phyloP scores from a whole-genome alignment of 2,888 invertebrate genomes.

The Drosophila atripex region DNA sequence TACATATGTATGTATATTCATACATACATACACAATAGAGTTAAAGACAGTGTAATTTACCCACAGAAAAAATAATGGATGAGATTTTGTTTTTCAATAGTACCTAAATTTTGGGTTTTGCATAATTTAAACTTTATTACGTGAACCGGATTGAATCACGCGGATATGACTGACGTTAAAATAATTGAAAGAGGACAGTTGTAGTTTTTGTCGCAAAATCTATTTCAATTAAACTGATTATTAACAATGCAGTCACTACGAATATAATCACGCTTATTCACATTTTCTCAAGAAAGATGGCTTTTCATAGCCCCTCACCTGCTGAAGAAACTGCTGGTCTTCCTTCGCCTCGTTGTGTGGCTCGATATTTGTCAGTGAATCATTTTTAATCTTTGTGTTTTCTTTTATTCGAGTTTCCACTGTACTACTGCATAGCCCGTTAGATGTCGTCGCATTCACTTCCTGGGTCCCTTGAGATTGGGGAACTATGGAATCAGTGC shows the following conservation, averaged over 20 bases:
- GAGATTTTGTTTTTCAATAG: not conserved
- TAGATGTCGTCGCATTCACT: constrained; percentile 1
- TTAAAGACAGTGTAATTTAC: not conserved
- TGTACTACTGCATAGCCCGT: constrained; percentile 8
- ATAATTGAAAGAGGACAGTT: not conserved
- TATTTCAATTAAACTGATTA: not conserved
- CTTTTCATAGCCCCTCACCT: constrained; percentile 12
- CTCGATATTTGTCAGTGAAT: not conserved
- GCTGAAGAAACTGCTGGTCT: not conserved
- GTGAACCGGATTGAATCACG: not conserved
- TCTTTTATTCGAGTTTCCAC: not conserved
- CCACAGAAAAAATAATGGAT: not conserved
- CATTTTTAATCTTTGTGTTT: not conserved
- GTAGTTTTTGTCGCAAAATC: not conserved
- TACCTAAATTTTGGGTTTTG: not conserved
- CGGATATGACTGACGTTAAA: not conserved
- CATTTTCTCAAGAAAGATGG: not conserved
- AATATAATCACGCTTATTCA: not conserved
- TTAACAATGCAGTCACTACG: not conserved
- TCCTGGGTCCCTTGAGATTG: not conserved
- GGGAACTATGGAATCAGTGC: not conserved
- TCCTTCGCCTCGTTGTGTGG: not conserved
- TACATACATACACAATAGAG: too few species aligned
- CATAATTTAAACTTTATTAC: not conserved
- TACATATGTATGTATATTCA: too few species aligned